These are phyloP conservation scores for Biston betularia DNA, from an alignment of 2,888 invertebrate genomes.

Conservation along the genomic window DNA sequence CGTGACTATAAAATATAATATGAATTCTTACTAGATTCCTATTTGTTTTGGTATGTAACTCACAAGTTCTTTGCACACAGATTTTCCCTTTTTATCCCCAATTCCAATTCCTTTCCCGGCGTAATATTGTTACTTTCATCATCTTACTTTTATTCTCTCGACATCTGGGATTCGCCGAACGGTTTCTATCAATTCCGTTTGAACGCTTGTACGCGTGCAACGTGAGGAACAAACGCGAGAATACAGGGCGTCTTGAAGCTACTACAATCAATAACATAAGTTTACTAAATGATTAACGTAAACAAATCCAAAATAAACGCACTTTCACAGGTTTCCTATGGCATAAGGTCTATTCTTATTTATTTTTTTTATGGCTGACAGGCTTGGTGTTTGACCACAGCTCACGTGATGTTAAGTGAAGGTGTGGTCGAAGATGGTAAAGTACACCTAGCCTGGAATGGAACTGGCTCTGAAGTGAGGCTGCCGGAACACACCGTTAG, in stretches of 20 bases:
- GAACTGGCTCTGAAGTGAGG: too few species aligned
- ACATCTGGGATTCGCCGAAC: constrained; percentile 47
- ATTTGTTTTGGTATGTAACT: constrained; percentile 28
- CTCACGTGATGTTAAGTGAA: too few species aligned
- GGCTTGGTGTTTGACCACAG: too few species aligned
- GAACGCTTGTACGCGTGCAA: constrained; percentile 38
- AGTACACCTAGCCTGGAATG: too few species aligned
- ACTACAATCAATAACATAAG: constrained; percentile 15
- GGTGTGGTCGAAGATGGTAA: too few species aligned
- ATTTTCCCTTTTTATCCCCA: constrained; percentile 41
- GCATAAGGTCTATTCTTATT: too few species aligned
- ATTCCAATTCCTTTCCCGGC: constrained; percentile 43
- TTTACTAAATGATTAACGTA: too few species aligned
- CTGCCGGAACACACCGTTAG: too few species aligned
- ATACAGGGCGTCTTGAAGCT: constrained; percentile 19
- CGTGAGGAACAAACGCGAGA: constrained; percentile 26
- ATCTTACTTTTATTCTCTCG: constrained; percentile 44
- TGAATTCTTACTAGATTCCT: constrained; percentile 8
- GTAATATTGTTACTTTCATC: constrained; percentile 49
- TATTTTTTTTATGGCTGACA: too few species aligned
- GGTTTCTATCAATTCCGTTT: constrained; percentile 46
- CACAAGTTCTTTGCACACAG: constrained; percentile 30
- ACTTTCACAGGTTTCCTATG: too few species aligned
- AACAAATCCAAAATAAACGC: too few species aligned
- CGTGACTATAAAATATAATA: constrained; percentile 22